phyloP scores from a whole-genome alignment of 1,140 invertebrate genomes.

The Drosophila dunni region DNA sequence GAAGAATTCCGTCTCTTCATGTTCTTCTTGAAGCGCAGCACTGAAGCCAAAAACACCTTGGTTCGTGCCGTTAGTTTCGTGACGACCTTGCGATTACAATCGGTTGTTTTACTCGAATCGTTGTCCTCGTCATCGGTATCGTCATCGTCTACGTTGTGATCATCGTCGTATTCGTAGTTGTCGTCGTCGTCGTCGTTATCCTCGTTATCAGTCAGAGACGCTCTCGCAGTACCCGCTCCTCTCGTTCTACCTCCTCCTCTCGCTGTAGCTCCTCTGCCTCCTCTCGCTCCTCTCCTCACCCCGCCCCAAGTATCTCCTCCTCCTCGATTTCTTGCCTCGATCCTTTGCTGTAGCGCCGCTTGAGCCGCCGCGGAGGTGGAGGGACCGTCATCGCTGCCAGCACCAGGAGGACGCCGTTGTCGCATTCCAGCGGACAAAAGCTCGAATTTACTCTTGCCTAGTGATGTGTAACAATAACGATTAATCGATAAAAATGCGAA shows the following conservation, averaged over 20 bases:
- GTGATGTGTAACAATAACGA: too few relatives aligned
- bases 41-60: slow-evolving; percentile 73
- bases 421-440: slow-evolving; percentile 46
- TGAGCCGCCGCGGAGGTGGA: slow-evolving; percentile 52
- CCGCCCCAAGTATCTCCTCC: neutral
- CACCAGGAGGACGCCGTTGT: neutral
- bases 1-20: slow-evolving; percentile 76
- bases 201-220: neutral
- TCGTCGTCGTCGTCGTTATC: neutral
- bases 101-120: slow-evolving; percentile 11
- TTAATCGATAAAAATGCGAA: too few relatives aligned
- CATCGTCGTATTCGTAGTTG: neutral
- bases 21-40: slow-evolving; percentile 78
- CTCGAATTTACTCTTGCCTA: slow-evolving; percentile 63
- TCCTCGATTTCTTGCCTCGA: neutral
- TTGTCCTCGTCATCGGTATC: slow-evolving; percentile 17
- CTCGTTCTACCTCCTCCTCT: neutral
- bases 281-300: neutral
- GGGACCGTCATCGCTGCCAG: slow-evolving; percentile 32
- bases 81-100: slow-evolving; percentile 75
- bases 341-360: slow-evolving; percentile 24
- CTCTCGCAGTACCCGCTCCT: neutral
- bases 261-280: neutral
- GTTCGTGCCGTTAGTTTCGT: slow-evolving; percentile 77
- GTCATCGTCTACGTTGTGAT: neutral